Evolutionary conservation across 2,888 invertebrate species (phyloP).

Genomic region (Biston stratarius): DNA sequence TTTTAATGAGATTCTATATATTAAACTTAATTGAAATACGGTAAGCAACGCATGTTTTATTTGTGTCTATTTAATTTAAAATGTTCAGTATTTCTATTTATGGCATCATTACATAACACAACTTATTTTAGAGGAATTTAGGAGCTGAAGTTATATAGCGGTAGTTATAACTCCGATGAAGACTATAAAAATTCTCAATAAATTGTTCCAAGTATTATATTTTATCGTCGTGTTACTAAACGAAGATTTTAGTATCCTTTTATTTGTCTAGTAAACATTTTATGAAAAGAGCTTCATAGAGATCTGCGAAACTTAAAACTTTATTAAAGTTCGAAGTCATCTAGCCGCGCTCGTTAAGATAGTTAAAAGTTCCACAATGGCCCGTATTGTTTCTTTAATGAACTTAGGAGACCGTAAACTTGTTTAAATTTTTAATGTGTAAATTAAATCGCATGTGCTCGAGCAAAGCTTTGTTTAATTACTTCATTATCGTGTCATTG

Average conservation of each 20-base stretch:
- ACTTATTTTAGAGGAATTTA: conserved; percentile 28
- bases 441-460: conserved; percentile 34
- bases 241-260: conserved; percentile 14
- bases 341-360: conserved; percentile 41
- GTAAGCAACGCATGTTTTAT: conserved; percentile 48
- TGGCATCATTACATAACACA: conserved; percentile 35
- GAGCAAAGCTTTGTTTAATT: conserved; percentile 36
- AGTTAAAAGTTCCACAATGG: conserved; percentile 49
- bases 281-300: conserved; percentile 29
- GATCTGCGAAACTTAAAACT: conserved; percentile 33
- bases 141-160: conserved; percentile 13
- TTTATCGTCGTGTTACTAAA: conserved; percentile 30
- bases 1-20: conserved; percentile 30
- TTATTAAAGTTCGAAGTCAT: conserved; percentile 36
- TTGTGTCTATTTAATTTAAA: conserved; percentile 46
- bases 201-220: conserved; percentile 18
- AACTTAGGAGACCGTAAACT: conserved; percentile 38
- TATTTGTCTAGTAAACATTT: conserved; percentile 30
- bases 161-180: conserved; percentile 19
- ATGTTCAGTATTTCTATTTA: conserved; percentile 45
- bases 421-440: conserved; percentile 34
- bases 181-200: conserved; percentile 28
- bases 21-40: conserved; percentile 47
- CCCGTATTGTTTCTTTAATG: conserved; percentile 43
- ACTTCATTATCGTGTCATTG: conserved; percentile 40